These are phyloP conservation scores for Anguilla rostrata DNA, from an alignment of 2,113 vertebrate genomes.

Conservation along the genomic window DNA sequence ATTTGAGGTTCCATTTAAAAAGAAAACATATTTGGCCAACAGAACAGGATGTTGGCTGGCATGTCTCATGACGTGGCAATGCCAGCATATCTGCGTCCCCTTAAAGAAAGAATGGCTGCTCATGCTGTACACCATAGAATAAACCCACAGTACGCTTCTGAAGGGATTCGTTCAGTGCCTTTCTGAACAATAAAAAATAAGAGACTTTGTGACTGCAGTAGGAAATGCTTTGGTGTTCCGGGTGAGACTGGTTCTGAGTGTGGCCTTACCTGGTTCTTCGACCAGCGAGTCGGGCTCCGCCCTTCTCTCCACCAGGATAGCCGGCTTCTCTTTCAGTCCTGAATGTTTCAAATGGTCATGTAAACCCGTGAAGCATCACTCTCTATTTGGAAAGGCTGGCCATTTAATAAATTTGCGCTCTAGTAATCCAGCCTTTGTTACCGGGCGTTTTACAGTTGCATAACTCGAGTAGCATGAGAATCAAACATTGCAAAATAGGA, in stretches of 20 bases:
- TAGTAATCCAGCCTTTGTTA: neutral
- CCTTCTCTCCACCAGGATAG: slow-evolving; percentile 31
- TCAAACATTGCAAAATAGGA: neutral
- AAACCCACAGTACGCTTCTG: neutral
- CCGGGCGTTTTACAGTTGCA: neutral
- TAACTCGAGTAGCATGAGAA: neutral
- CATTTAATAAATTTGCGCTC: slow-evolving; percentile 5
- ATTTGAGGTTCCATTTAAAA: neutral
- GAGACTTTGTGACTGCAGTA: neutral
- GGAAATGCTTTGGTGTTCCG: neutral
- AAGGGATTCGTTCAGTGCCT: neutral
- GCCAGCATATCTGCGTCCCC: slow-evolving; percentile 4
- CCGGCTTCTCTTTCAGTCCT: slow-evolving; percentile 68
- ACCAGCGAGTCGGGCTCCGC: slow-evolving; percentile 33
- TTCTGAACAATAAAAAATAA: neutral
- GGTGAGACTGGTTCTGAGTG: neutral
- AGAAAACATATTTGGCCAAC: neutral
- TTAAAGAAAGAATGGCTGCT: neutral
- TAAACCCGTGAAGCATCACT: slow-evolving; percentile 35
- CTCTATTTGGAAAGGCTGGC: neutral
- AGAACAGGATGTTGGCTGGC: neutral
- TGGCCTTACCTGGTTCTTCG: slow-evolving; percentile 58
- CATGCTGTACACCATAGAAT: neutral
- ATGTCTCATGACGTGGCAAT: slow-evolving; percentile 20
- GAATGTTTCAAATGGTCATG: slow-evolving; percentile 48